These are phyloP conservation scores for Hydraecia micacea DNA, from an alignment of 2,888 invertebrate species.

Conservation along the genomic window DNA sequence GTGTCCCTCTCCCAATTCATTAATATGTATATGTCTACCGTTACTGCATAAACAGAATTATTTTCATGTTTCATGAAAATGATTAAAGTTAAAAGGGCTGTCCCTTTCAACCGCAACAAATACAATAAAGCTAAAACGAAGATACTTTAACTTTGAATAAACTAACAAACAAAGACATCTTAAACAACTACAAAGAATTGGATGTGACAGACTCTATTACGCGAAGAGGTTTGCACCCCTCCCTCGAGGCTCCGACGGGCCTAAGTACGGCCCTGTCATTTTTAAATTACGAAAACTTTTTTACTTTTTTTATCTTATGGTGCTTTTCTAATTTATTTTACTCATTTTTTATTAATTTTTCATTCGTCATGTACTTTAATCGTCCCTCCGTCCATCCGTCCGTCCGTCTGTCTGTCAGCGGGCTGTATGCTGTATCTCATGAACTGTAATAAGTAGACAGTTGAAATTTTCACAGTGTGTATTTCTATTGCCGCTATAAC, in stretches of 20 bases:
- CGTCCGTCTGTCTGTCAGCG: no score
- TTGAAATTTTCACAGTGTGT: no score
- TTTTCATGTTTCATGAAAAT: conserved; percentile 7
- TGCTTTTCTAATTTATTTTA: neutral
- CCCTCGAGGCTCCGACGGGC: conserved; percentile 2
- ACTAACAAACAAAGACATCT: conserved; percentile 56
- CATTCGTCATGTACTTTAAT: no score
- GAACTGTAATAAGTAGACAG: no score
- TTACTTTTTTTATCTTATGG: neutral
- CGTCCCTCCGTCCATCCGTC: no score
- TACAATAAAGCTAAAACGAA: conserved; percentile 41
- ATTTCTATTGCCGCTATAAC: no score
- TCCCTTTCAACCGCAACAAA: conserved; percentile 31
- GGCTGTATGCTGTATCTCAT: no score
- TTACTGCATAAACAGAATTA: neutral
- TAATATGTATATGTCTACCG: neutral
- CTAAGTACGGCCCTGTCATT: conserved; percentile 34
- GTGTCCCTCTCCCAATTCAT: neutral
- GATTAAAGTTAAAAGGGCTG: conserved; percentile 33
- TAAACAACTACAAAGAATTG: conserved; percentile 52
- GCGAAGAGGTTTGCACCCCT: conserved; percentile 12
- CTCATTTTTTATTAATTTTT: no score
- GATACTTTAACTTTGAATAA: conserved; percentile 28
- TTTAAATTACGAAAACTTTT: neutral
- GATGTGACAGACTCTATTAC: conserved; percentile 47